Conservation (phyloP, 2,113 vertebrate species). For the Cacatua alba region DNA sequence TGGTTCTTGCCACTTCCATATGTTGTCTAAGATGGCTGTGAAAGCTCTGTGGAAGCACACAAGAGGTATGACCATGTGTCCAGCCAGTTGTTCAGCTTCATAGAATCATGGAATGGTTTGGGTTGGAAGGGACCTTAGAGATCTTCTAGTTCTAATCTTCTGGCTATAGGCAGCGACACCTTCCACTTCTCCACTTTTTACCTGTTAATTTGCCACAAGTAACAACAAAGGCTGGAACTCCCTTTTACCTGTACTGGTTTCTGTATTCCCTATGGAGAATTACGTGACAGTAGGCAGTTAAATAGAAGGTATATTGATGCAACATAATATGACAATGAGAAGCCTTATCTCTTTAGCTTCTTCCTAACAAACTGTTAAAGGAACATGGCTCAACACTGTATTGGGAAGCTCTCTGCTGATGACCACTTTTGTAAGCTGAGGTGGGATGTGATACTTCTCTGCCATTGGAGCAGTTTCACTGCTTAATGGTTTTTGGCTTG, state of each 20-base stretch:
- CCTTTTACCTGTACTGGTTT: background rate
- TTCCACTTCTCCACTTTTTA: background rate
- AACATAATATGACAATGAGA: background rate
- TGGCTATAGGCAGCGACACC: background rate
- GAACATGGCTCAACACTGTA: background rate
- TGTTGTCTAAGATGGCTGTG: background rate
- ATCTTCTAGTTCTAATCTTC: background rate
- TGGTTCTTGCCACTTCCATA: background rate
- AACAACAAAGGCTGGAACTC: background rate
- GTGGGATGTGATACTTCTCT: background rate
- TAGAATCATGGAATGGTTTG: background rate
- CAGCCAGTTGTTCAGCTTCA: background rate
- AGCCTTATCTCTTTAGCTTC: background rate
- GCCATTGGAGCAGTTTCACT: fast-evolving
- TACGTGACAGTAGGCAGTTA: background rate
- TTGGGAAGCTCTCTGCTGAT: background rate
- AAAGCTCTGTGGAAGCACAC: background rate
- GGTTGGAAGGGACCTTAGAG: background rate
- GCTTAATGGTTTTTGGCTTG: background rate
- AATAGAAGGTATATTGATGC: background rate
- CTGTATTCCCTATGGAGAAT: background rate
- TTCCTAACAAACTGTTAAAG: background rate
- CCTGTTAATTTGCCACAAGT: background rate
- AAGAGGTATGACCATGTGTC: background rate
- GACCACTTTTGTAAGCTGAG: background rate